These are phyloP conservation scores for Empidonax alnorum DNA, from an alignment of 2,113 vertebrate genomes.

Conservation along the genomic window DNA sequence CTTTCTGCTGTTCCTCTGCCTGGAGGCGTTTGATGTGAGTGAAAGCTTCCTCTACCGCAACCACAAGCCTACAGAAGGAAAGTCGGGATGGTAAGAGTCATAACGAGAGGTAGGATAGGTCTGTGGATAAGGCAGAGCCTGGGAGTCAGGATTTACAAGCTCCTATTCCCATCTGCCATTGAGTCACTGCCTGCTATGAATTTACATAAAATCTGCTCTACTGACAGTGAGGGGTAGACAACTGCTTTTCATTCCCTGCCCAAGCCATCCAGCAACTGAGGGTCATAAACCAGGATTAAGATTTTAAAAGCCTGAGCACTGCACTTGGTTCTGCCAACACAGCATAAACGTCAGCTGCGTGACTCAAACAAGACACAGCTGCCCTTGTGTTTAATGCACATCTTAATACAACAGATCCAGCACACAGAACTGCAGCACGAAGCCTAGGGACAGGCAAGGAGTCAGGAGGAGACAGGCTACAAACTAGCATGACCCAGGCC, in stretches of 20 bases:
- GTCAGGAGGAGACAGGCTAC: background rate
- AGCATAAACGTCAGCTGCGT: background rate
- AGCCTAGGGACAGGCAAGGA: background rate
- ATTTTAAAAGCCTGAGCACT: background rate
- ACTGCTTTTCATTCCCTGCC: background rate
- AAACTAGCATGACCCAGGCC: background rate
- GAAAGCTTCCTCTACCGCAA: constrained; percentile 95
- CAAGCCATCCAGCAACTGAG: background rate
- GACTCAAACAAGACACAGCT: constrained; percentile 9
- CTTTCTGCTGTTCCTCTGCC: constrained; percentile 88
- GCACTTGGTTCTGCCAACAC: background rate
- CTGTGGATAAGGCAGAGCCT: background rate
- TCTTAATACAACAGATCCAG: background rate
- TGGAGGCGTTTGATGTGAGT: constrained; percentile 92
- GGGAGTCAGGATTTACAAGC: constrained; percentile 5
- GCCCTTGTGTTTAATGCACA: fast-evolving
- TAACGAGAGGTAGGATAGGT: background rate
- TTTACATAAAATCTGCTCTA: background rate
- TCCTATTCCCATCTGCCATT: background rate
- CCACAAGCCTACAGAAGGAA: constrained; percentile 83
- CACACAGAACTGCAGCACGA: background rate
- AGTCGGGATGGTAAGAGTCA: background rate
- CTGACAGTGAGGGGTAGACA: background rate
- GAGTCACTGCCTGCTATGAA: background rate
- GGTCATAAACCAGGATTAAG: constrained; percentile 2